phyloP scores from a whole-genome alignment of 1,140 invertebrate genomes.

The Caenorhabditis brenneri region DNA sequence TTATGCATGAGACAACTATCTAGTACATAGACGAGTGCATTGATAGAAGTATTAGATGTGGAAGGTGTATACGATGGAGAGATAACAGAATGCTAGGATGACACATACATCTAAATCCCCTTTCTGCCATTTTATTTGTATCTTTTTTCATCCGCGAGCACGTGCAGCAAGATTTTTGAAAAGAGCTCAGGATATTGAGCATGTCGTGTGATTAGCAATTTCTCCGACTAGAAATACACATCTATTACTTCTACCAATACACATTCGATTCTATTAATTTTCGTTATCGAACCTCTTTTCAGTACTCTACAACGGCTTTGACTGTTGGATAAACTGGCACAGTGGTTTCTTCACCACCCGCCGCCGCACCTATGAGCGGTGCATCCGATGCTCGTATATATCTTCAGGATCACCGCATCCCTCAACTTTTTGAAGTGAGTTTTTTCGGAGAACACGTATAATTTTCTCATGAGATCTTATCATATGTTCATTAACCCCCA shows the following conservation, averaged over 20 bases:
- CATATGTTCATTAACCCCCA: too few species aligned
- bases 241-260: not conserved
- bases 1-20: not conserved
- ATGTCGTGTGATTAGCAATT: not conserved
- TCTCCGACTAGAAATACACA: not conserved
- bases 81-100: not conserved
- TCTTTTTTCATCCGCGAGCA: not conserved
- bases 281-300: not conserved
- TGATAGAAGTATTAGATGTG: not conserved
- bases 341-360: too few species aligned
- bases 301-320: not conserved
- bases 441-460: not conserved
- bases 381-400: constrained; percentile 67
- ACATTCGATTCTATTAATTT: not conserved
- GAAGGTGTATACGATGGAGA: too few species aligned
- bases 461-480: not conserved
- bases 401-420: constrained; percentile 69
- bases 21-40: constrained; percentile 3
- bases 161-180: not conserved
- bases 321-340: not conserved
- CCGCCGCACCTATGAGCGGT: constrained; percentile 50
- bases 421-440: constrained; percentile 69
- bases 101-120: constrained; percentile 17
- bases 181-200: not conserved
- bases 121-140: constrained; percentile 14